Evolutionary conservation across 2,888 invertebrate species (phyloP).

Genomic region (Netelia fuscicornis): DNA sequence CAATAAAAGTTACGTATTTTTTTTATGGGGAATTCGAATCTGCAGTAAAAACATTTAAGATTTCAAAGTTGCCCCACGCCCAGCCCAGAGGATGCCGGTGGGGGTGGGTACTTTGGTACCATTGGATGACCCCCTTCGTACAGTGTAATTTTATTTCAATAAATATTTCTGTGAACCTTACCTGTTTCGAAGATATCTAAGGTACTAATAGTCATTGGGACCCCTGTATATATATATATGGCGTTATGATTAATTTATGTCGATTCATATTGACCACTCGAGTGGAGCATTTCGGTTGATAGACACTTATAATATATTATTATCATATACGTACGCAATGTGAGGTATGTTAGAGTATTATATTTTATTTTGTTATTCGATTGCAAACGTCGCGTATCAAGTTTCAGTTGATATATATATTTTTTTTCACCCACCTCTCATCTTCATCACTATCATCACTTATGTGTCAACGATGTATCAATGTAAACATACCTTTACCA

Average conservation of each 20-base stretch:
- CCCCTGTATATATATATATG: slow-evolving; percentile 7
- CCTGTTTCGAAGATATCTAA: no score
- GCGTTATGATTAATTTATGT: slow-evolving; percentile 40
- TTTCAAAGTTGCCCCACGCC: no score
- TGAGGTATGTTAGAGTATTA: slow-evolving; percentile 48
- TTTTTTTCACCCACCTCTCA: slow-evolving; percentile 5
- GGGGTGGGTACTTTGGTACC: no score
- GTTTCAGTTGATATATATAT: slow-evolving; percentile 23
- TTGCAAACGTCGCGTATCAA: slow-evolving; percentile 34
- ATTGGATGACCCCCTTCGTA: no score
- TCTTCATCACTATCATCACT: slow-evolving; percentile 27
- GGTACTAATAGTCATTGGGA: no score
- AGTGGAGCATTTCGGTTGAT: slow-evolving; percentile 12
- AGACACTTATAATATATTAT: slow-evolving; percentile 30
- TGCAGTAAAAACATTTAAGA: no score
- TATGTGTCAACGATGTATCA: slow-evolving; percentile 50
- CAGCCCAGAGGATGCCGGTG: no score
- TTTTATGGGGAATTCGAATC: no score
- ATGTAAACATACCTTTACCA: slow-evolving; percentile 46
- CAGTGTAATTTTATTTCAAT: no score
- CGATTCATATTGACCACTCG: slow-evolving; percentile 20
- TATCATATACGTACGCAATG: slow-evolving; percentile 29
- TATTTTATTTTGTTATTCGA: slow-evolving; percentile 62
- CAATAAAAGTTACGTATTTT: no score
- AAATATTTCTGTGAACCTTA: no score